Evolutionary conservation across 2,888 invertebrate species (phyloP), one percentile per base, ranked within the genome.

Genomic region (Sarcophaga caerulescens): DNA sequence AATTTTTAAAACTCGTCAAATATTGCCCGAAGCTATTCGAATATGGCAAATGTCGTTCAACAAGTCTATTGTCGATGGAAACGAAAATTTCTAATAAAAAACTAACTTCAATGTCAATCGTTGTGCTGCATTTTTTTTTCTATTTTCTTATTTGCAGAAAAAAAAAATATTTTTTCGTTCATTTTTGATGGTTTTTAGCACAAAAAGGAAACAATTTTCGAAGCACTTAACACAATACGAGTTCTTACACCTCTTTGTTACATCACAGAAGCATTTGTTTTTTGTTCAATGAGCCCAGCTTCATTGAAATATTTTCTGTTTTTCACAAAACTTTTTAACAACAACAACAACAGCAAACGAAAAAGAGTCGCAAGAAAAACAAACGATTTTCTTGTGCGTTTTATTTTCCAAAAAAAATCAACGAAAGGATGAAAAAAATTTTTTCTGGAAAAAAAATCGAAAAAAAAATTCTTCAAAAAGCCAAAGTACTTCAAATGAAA

Each of bases 401-500:
- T 25, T 73, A 45, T 83, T 84, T 69, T 45, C 62, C 57, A 47
- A 78, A 81, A 59, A 81, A 52, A 52, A 3, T 2, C 17, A 52
- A 17, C 52, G 14, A 52, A 52, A 52, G 17, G 12, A 52, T 35
- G 35, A 2, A 35, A 35, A 35, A 6, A 35, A 35, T 35, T 35
- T 25, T 6, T 6, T 35, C 1, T 25, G 35, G 35, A 14, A 47
- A 47, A 47, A 52, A 52, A 52, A 17, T 0, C 1, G 0, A 47
- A 52, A 52, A 80, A 83, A 66, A 77, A 84, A 68, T 35, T 35
- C 60, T 47, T 45, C 65, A 76, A 17, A 35, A 76, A 80, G 66
- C 83, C 82, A 71, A 78, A 81, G 69, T 74, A 86, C 87, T 88
- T 87, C 77, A 85, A 82, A 84, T 88, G 89, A 90, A 91, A 91